Evolutionary conservation across 1,140 invertebrate genomes (phyloP).

Genomic region (Lucilia sericata): DNA sequence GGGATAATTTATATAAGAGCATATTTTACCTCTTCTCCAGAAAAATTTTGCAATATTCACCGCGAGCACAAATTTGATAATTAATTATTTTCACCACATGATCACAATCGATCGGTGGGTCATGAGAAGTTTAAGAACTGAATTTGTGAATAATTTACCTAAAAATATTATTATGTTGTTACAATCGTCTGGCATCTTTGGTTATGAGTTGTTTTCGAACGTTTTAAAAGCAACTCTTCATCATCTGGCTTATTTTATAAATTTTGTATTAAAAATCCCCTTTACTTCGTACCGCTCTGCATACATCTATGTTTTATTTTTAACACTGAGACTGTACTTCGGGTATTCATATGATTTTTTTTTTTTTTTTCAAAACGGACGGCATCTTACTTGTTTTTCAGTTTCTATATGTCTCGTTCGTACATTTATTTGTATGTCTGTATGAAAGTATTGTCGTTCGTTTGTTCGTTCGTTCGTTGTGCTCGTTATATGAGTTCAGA

Average conservation of each 20-base stretch:
- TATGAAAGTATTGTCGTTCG: slow-evolving; percentile 46
- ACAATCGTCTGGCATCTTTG: background rate
- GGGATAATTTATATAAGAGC: too few relatives aligned
- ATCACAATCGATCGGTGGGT: too few relatives aligned
- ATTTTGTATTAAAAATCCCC: slow-evolving; percentile 47
- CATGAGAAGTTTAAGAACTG: too few relatives aligned
- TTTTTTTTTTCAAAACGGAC: background rate
- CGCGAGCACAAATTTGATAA: too few relatives aligned
- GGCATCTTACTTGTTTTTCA: slow-evolving; percentile 25
- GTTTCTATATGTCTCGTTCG: slow-evolving; percentile 28
- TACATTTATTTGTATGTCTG: background rate
- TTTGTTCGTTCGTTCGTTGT: slow-evolving; percentile 39
- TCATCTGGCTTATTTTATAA: slow-evolving; percentile 47
- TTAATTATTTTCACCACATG: too few relatives aligned
- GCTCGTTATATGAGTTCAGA: slow-evolving; percentile 44
- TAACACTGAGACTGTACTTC: slow-evolving; percentile 66
- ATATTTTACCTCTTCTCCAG: too few relatives aligned
- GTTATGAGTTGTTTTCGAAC: slow-evolving; percentile 45
- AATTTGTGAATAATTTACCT: too few relatives aligned
- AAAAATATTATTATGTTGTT: too few relatives aligned
- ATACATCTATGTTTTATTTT: slow-evolving; percentile 62
- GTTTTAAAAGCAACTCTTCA: slow-evolving; percentile 38
- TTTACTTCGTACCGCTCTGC: slow-evolving; percentile 48
- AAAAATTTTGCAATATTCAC: too few relatives aligned
- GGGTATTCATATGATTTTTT: slow-evolving; percentile 47